Base-by-base conservation (phyloP, 2,113 vertebrate genomes). In the Tetrao urogallus region DNA sequence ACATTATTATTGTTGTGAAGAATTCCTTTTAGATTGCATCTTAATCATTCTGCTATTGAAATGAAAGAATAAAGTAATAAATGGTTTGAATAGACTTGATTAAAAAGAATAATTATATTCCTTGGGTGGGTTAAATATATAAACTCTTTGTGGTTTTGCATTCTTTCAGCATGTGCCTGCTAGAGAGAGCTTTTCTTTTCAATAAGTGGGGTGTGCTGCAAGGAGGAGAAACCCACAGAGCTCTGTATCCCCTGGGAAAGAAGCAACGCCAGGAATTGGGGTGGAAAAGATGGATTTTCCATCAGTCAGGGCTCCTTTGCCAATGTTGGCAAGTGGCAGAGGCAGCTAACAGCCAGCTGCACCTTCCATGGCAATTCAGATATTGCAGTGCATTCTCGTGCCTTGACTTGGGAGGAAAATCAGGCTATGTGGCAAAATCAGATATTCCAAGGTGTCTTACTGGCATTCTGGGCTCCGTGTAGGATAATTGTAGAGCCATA, bases 51-150 rank as follows among this genome's bases (percentile, higher is more conserved):
- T 64, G 34, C 96, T 95, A 96, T 97, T 97, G 97, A 97, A 97
- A 97, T 96, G 84, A 94, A 96, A 97, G 97, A 97, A 97, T 97
- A 96, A 97, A 97, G 97, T 97, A 97, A 97, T 97, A 97, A 96
- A 95, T 96, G 93, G 93, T 94, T 95, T 97, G 97, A 97, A 97
- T 97, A 95, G 97, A 96, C 94, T 96, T 97, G 97, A 97, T 97
- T 97, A 97, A 97, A 97, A 96, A 94, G 96, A 97, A 95, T 97
- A 97, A 97, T 97, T 97, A 95, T 95, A 96, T 97, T 97, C 93
- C 90, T 95, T 63, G 25, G 78, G 82, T 91, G 92, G 79, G 91
- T 97, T 96, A 96, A 96, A 96, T 97, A 95, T 96, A 96, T 94
- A 96, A 96, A 96, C 75, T 91, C 91, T 85, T 89, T 40, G 66